Conservation (phyloP, 2,888 invertebrate genomes). For the Caenorhabditis zanzibari region DNA sequence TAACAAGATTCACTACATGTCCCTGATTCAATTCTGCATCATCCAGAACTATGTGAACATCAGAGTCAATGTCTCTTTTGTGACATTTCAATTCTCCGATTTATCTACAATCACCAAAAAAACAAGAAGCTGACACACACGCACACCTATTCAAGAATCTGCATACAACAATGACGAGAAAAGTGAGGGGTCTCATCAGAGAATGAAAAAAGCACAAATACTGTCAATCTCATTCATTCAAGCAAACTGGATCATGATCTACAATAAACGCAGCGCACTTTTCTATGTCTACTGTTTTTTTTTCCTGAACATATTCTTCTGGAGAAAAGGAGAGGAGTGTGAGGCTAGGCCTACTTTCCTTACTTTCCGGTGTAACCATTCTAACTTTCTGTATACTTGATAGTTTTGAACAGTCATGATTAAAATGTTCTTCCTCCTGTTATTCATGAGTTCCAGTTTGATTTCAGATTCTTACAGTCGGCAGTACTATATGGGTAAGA, state of each 20-base stretch:
- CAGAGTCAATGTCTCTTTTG: no score
- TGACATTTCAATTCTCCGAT: background rate
- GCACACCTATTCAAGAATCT: conserved; percentile 12
- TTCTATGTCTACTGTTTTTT: conserved; percentile 25
- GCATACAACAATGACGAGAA: conserved; percentile 18
- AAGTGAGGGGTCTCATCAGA: background rate
- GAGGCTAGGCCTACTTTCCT: conserved; percentile 26
- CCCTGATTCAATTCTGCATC: no score
- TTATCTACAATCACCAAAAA: background rate
- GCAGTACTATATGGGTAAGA: conserved; percentile 10
- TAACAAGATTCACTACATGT: no score
- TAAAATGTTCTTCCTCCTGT: background rate
- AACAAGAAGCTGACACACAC: background rate
- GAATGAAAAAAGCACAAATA: conserved; percentile 19
- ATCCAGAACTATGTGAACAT: no score
- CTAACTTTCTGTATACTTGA: background rate
- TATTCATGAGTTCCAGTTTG: conserved; percentile 2
- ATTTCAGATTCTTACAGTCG: background rate
- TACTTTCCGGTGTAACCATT: conserved; percentile 19
- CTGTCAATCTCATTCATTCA: conserved; percentile 29
- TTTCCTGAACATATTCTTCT: conserved; percentile 6
- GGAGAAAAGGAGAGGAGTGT: background rate
- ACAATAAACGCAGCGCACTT: conserved; percentile 33
- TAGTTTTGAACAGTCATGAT: background rate
- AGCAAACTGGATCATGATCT: conserved; percentile 48